Percentiles rank a stretch among this genome's conserved stretches.
Evolutionary conservation across 2,113 vertebrate species (phyloP).

Genomic region (Eupsittula cactorum): DNA sequence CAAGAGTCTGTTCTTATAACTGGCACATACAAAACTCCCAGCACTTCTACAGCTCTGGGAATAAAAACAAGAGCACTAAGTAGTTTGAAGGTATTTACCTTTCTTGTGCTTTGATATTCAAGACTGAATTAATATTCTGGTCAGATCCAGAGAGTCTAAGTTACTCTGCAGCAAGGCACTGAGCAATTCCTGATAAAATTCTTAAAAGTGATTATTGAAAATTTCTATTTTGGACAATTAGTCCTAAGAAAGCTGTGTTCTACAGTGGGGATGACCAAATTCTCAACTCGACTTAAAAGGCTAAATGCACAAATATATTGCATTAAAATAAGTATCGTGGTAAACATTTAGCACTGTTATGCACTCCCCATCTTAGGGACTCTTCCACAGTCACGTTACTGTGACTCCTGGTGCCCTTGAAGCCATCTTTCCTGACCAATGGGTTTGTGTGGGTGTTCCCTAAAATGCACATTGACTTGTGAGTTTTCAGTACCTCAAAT

Average conservation of each 20-base stretch:
- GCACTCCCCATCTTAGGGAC: not conserved
- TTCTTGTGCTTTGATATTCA: not conserved
- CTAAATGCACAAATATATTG: not conserved
- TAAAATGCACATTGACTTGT: not conserved
- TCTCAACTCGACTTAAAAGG: not conserved
- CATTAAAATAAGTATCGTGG: not conserved
- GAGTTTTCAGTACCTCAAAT: not conserved
- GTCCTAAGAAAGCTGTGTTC: not conserved
- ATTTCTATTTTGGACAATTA: not conserved
- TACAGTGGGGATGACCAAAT: not conserved
- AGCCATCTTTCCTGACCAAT: not conserved
- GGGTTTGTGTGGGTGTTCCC: not conserved
- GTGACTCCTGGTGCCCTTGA: not conserved
- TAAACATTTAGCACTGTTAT: not conserved
- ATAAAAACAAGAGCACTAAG: not conserved
- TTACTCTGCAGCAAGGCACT: not conserved
- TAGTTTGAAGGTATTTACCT: not conserved
- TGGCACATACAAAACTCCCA: not conserved
- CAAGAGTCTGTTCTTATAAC: conserved; percentile 42
- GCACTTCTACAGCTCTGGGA: not conserved
- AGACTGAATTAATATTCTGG: conserved; percentile 27
- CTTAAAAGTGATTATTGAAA: not conserved
- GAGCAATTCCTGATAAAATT: not conserved
- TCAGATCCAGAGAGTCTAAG: not conserved
- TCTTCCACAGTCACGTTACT: not conserved